A percentile compares a stretch with the other conserved stretches of the same genome.
These are phyloP conservation scores for Pocillopora damicornis DNA, from an alignment of 64 coral and sea anemone species.

Conservation along the genomic window DNA sequence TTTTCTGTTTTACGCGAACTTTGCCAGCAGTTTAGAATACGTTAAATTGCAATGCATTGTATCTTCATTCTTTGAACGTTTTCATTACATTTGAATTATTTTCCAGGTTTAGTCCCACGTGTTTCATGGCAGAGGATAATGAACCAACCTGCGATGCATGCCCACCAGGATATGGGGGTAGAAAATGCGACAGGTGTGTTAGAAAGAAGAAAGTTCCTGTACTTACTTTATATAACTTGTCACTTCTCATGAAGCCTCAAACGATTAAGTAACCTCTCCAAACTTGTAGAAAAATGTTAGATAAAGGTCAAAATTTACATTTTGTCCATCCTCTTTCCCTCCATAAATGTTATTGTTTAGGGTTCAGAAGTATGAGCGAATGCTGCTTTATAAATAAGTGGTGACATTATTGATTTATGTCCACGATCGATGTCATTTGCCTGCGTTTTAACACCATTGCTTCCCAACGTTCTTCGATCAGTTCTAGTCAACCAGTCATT, in stretches of 20 bases:
- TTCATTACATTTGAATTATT: background rate
- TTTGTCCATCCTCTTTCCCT: too few relatives aligned
- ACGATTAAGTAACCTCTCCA: too few relatives aligned
- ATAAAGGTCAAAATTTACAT: too few relatives aligned
- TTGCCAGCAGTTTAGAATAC: too few relatives aligned
- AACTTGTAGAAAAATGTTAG: too few relatives aligned
- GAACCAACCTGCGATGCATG: conserved; percentile 56
- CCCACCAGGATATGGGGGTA: conserved; percentile 31
- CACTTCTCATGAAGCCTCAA: background rate
- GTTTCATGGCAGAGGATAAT: conserved; percentile 47
- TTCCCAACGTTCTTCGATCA: background rate
- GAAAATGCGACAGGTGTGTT: conserved; percentile 51
- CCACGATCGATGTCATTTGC: background rate
- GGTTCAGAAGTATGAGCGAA: too few relatives aligned
- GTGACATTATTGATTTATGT: background rate
- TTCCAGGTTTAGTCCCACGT: conserved; percentile 25
- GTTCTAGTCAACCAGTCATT: too few relatives aligned
- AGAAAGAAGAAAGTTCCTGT: background rate
- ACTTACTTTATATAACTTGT: background rate
- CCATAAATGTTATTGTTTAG: too few relatives aligned
- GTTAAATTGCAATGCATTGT: too few relatives aligned
- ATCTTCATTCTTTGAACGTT: too few relatives aligned
- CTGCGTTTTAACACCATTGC: background rate
- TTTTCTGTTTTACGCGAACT: too few relatives aligned
- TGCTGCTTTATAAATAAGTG: too few relatives aligned